These are phyloP conservation scores for Solea senegalensis DNA, from an alignment of 2,113 vertebrate genomes.

Conservation along the genomic window DNA sequence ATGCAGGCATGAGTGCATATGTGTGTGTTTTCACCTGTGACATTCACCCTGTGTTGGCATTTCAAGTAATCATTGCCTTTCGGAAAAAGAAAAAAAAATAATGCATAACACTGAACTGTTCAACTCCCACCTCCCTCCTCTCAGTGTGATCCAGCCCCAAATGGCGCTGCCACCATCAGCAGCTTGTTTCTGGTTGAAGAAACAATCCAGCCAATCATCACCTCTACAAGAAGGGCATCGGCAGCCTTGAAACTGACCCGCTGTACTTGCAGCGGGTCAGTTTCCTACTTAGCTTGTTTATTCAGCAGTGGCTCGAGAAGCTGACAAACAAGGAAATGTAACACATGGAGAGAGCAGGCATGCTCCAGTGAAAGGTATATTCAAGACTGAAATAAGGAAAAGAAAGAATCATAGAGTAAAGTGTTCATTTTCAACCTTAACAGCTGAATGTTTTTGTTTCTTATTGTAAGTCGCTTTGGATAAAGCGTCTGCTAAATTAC, in stretches of 20 bases:
- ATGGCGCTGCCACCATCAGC: background rate
- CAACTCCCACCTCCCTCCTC: background rate
- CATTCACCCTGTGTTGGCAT: conserved; percentile 21
- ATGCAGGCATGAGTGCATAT: background rate
- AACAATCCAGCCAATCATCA: background rate
- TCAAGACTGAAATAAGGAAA: background rate
- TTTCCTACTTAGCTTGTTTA: background rate
- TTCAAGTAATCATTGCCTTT: conserved; percentile 25
- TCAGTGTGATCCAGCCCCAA: background rate
- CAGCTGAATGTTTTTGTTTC: too few species aligned
- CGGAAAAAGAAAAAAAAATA: background rate
- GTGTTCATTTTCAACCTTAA: too few species aligned
- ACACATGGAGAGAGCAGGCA: background rate
- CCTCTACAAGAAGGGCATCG: background rate
- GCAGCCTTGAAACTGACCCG: background rate
- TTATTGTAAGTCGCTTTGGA: too few species aligned
- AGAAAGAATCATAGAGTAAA: background rate
- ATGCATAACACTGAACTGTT: background rate
- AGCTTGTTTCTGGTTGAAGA: background rate
- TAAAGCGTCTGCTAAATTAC: too few species aligned
- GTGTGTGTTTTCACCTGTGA: conserved; percentile 8
- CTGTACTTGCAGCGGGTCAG: background rate
- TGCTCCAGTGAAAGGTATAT: background rate
- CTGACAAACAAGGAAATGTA: background rate
- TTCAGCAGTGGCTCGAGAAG: background rate